These are phyloP conservation scores for Sitta carolinensis DNA, from an alignment of 2,797 vertebrate species.

Conservation along the genomic window DNA sequence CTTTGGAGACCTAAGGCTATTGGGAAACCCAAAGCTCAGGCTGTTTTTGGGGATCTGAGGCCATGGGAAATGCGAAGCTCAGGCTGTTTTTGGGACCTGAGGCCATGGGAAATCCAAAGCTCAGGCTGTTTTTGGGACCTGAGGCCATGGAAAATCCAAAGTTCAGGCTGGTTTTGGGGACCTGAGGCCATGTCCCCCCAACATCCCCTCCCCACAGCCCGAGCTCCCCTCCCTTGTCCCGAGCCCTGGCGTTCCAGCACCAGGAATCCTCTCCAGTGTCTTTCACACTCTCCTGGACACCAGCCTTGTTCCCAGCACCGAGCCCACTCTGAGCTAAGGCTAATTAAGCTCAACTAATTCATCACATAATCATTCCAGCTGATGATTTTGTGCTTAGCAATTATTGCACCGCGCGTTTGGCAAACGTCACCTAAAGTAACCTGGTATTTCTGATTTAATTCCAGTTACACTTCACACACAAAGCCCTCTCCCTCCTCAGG, in stretches of 20 bases:
- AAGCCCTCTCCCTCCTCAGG: rapidly evolving
- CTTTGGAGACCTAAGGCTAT: neutral
- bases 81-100: neutral
- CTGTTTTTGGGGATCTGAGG: rapidly evolving
- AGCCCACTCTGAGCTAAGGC: neutral
- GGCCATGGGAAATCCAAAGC: rapidly evolving
- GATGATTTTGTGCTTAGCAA: neutral
- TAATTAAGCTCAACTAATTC: neutral
- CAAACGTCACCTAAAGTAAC: neutral
- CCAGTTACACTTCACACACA: neutral
- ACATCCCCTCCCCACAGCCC: rapidly evolving
- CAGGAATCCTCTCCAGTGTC: neutral
- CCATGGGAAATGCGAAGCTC: rapidly evolving
- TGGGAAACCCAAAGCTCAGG: neutral
- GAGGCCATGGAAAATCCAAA: neutral
- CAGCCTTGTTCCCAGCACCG: neutral
- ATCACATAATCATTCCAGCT: neutral
- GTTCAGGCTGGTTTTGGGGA: neutral
- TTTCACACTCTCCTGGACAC: neutral
- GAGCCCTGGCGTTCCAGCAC: neutral
- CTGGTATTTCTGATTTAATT: neutral
- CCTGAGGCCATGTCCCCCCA: neutral
- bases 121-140: neutral
- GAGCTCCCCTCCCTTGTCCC: rapidly evolving
- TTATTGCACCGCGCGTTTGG: neutral